A percentile compares a stretch with the other conserved stretches of the same genome.
Evolutionary conservation across 2,113 vertebrate species (phyloP).

Genomic region (Sturnira hondurensis): DNA sequence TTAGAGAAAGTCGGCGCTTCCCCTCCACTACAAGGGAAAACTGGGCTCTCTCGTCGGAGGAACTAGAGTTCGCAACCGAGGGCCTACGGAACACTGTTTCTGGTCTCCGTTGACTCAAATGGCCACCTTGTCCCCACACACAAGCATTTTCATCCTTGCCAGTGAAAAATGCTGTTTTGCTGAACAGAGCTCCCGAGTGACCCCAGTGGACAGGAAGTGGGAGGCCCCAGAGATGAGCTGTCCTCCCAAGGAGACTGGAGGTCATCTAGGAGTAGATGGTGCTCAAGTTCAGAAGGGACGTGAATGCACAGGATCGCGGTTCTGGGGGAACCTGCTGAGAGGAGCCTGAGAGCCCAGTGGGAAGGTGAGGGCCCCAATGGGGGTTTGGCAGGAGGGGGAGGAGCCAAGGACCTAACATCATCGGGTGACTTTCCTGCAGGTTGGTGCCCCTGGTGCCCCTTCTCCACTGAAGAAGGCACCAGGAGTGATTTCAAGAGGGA

Average conservation of each 20-base stretch:
- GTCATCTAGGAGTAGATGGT: background rate
- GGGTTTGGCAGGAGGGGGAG: background rate
- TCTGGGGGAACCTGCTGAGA: background rate
- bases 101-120: background rate
- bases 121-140: background rate
- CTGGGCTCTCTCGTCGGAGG: background rate
- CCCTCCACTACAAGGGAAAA: background rate
- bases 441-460: background rate
- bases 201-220: background rate
- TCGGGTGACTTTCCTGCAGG: background rate
- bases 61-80: background rate
- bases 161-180: conserved; percentile 35
- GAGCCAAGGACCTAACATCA: background rate
- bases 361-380: background rate
- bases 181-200: background rate
- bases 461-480: background rate
- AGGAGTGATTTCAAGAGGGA: background rate
- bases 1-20: background rate
- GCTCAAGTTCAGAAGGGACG: background rate
- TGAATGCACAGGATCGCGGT: background rate
- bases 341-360: background rate
- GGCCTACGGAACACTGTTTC: background rate
- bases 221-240: background rate
- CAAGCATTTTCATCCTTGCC: background rate
- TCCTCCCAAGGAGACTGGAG: background rate